Evolutionary conservation across 1,140 invertebrate species (phyloP).

Genomic region (Sycobia sp.): DNA sequence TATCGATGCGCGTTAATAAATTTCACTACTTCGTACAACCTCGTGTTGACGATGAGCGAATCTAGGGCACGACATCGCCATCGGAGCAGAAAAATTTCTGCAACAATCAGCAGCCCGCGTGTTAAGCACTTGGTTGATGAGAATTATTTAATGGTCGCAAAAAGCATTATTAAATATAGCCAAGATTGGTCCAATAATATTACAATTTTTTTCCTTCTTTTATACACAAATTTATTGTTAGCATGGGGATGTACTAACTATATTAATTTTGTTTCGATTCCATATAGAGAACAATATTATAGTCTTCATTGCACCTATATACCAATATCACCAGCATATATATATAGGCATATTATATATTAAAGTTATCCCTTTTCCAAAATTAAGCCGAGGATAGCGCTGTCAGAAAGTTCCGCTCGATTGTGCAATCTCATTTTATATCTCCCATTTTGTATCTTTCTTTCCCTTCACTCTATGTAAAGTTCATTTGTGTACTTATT

Average conservation of each 20-base stretch:
- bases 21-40: slow-evolving; percentile 23
- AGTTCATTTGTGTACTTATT: too few species aligned
- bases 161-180: slow-evolving; percentile 40
- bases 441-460: not conserved
- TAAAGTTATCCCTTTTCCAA: too few species aligned
- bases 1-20: slow-evolving; percentile 8
- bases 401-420: too few species aligned
- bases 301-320: too few species aligned
- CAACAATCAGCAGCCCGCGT: too few species aligned
- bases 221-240: slow-evolving; percentile 42
- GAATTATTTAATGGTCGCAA: slow-evolving; percentile 39
- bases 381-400: too few species aligned
- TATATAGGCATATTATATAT: too few species aligned
- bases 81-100: not conserved
- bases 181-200: slow-evolving; percentile 43
- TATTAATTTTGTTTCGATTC: slow-evolving; percentile 51
- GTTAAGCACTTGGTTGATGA: too few species aligned
- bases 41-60: slow-evolving; percentile 11
- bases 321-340: too few species aligned
- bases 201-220: too few species aligned
- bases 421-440: not conserved
- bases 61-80: not conserved
- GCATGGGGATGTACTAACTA: slow-evolving; percentile 44
- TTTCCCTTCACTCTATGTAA: too few species aligned
- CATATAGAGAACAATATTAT: too few species aligned